A percentile compares a stretch with the other conserved stretches of the same genome.
phyloP scores from a whole-genome alignment of 35 echinoderm and acorn worm species.

The Apostichopus parvimensis region DNA sequence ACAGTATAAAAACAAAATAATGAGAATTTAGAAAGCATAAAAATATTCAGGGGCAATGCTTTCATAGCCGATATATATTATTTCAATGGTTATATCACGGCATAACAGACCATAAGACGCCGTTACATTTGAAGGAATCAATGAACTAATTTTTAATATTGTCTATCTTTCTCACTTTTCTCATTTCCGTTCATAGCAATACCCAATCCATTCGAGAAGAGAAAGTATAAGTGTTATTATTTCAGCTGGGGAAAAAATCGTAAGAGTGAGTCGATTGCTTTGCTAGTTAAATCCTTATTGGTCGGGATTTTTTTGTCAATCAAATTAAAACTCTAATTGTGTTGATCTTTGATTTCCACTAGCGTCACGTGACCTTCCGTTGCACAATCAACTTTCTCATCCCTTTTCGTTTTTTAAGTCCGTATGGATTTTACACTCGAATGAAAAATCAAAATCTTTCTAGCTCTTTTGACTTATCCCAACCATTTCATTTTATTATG shows the following conservation, averaged over 20 bases:
- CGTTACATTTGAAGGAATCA: too few species aligned
- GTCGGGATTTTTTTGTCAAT: background rate
- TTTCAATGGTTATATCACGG: too few species aligned
- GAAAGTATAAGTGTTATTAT: background rate
- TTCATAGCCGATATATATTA: too few species aligned
- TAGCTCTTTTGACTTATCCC: background rate
- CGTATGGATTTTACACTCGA: background rate
- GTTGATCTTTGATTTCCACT: background rate
- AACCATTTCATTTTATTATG: background rate
- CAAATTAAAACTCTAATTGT: background rate
- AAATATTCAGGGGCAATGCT: too few species aligned
- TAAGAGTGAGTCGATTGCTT: background rate
- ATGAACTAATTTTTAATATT: too few species aligned
- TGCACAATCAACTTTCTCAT: background rate
- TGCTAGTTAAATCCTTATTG: background rate
- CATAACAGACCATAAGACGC: too few species aligned
- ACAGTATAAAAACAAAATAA: too few species aligned
- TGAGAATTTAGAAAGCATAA: too few species aligned
- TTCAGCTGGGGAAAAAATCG: background rate
- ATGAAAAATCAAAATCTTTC: background rate
- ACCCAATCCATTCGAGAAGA: background rate
- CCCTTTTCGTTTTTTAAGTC: background rate
- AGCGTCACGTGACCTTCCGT: background rate
- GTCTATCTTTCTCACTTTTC: too few species aligned
- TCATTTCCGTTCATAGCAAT: background rate